Evolutionary conservation across 2,797 vertebrate species (phyloP).

Genomic region (Pangasius sanitwongsei): DNA sequence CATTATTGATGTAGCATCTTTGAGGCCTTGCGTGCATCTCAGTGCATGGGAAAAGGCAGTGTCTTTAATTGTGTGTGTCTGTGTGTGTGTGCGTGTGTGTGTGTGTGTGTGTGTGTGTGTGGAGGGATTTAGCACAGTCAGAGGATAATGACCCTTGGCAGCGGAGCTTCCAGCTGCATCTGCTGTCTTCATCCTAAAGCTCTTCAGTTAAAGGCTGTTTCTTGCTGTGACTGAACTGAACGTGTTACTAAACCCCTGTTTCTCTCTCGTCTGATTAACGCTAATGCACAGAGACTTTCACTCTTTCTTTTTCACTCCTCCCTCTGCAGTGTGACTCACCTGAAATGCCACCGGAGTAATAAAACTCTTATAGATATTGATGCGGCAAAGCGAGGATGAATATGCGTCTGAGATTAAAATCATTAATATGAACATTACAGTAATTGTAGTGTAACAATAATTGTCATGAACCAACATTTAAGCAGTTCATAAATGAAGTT

Average conservation of each 20-base stretch:
- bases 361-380: background rate
- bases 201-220: conserved; percentile 35
- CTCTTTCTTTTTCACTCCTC: background rate
- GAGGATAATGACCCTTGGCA: conserved; percentile 47
- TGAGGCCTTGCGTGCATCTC: background rate
- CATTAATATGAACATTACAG: too few relatives aligned
- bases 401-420: background rate
- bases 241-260: background rate
- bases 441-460: background rate
- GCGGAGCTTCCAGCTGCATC: conserved; percentile 48
- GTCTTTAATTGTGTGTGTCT: background rate
- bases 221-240: conserved; percentile 9
- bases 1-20: background rate
- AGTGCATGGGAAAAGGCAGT: background rate
- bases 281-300: background rate
- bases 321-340: conserved; percentile 16
- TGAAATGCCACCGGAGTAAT: background rate
- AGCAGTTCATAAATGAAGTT: background rate
- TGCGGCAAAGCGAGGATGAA: too few relatives aligned
- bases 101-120: conserved; percentile 22
- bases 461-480: background rate
- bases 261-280: conserved; percentile 16
- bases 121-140: conserved; percentile 20
- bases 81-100: conserved; percentile 8
- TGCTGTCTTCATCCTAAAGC: conserved; percentile 38